phyloP scores from a whole-genome alignment of 2,797 vertebrate genomes.

The Pseudomugil tenellus region DNA sequence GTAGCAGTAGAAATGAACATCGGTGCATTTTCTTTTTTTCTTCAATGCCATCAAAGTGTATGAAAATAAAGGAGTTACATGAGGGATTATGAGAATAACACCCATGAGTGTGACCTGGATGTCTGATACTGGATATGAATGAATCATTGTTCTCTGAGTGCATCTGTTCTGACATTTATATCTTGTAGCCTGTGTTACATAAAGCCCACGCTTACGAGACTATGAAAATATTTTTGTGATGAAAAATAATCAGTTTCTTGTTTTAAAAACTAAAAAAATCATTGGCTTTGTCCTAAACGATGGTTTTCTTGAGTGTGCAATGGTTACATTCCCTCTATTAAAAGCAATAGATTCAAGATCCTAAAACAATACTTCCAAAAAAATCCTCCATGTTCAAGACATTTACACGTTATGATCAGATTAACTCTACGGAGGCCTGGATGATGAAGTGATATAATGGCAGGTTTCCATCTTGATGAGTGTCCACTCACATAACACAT shows the following conservation, averaged over 20 bases:
- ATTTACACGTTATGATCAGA: too few species aligned
- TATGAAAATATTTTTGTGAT: neutral
- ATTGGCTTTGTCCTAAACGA: neutral
- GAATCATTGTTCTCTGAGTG: slow-evolving; percentile 18
- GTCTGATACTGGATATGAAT: slow-evolving; percentile 11
- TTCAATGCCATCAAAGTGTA: slow-evolving; percentile 31
- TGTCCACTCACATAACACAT: too few species aligned
- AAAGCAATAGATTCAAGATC: neutral
- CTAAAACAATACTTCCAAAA: too few species aligned
- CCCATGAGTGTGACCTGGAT: slow-evolving; percentile 27
- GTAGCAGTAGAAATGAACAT: slow-evolving; percentile 25
- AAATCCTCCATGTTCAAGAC: too few species aligned
- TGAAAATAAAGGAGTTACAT: slow-evolving; percentile 21
- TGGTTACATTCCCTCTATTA: neutral
- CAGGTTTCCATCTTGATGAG: too few species aligned
- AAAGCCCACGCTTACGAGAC: neutral
- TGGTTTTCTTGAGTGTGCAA: neutral
- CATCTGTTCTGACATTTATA: slow-evolving; percentile 15
- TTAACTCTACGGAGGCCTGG: too few species aligned
- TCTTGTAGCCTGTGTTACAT: slow-evolving; percentile 9
- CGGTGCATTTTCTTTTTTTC: slow-evolving; percentile 30
- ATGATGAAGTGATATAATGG: too few species aligned
- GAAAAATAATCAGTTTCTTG: too few species aligned
- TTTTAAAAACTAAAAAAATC: neutral
- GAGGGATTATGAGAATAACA: slow-evolving; percentile 32